Evolutionary conservation across 2,888 invertebrate genomes (phyloP), one percentile per base, ranked within the genome.

Genomic region (Autographa gamma): DNA sequence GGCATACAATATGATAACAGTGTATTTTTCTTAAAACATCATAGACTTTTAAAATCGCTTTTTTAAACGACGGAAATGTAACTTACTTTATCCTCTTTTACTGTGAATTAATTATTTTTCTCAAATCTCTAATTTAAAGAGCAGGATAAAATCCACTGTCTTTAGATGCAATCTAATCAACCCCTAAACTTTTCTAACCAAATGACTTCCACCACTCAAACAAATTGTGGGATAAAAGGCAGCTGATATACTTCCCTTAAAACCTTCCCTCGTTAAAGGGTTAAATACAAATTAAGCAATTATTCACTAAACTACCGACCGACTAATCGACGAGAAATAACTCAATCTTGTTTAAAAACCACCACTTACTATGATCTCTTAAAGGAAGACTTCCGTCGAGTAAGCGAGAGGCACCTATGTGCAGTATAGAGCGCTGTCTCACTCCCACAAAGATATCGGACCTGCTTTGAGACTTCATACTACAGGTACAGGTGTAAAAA

Each of bases 251-350:
- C 54, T 14, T 38, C 38, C 54, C 13, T 63, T 66, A 38, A 52
- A 54, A 32, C 13, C 64, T 62, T 25, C 56, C 68, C 60, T 54
- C 31, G 66, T 58, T 73, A 83, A 74, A 79, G 84, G 75, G 77
- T 83, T 14, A 66, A 71, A 54, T 67, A 82, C 73, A 80, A 83
- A 83, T 82, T 80, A 64, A 71, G 25, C 79, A 80, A 80, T 80
- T 54, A 77, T 71, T 78, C 66, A 79, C 65, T 19, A 65, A 81
- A 77, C 73, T 77, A 76, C 76, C 63, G 61, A 64, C 61, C 69
- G 64, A 72, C 71, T 81, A 79, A 82, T 83, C 76, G 72, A 74
- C 71, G n/a, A 60, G 69, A 75, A 77, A 82, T 83, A 79, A 82
- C 74, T 82, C 76, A 81, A 73, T 73, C 81, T 76, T 76, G 80